Conservation (phyloP, 2,113 vertebrate genomes). For the Brachyhypopomus occidentalis region DNA sequence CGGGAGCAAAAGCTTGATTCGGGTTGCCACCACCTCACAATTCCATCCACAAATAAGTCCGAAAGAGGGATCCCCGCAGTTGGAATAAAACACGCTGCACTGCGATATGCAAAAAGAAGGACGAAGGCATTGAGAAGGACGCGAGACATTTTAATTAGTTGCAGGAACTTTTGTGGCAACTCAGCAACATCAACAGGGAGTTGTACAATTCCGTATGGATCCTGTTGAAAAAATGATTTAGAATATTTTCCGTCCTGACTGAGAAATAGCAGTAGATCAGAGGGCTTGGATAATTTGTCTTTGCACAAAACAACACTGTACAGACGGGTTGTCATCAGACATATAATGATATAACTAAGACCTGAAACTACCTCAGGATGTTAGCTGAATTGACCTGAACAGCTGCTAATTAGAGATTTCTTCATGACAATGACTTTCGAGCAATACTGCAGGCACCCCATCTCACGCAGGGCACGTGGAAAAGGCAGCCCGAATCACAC, state of each 20-base stretch:
- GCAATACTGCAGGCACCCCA: not conserved
- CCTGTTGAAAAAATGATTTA: not conserved
- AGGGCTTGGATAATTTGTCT: not conserved
- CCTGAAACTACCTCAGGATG: not conserved
- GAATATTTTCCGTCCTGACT: slow-evolving; percentile 6
- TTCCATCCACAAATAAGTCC: not conserved
- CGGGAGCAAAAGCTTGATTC: not conserved
- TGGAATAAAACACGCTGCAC: not conserved
- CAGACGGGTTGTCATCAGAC: slow-evolving; percentile 6
- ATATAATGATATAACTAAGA: not conserved
- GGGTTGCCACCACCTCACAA: not conserved
- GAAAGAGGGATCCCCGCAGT: not conserved
- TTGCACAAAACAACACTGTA: slow-evolving; percentile 6
- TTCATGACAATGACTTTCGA: not conserved
- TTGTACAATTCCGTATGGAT: slow-evolving; percentile 1
- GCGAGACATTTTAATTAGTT: not conserved
- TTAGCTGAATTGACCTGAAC: not conserved
- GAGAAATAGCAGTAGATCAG: slow-evolving; percentile 2
- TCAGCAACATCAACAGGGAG: slow-evolving; percentile 11
- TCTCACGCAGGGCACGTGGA: not conserved
- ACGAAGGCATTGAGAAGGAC: not conserved
- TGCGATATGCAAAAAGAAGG: not conserved
- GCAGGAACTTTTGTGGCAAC: not conserved
- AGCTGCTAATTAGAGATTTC: slow-evolving; percentile 7
- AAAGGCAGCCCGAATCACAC: not conserved